Base-by-base conservation (phyloP, 2,888 invertebrate species). In the Andrena bucephala region DNA sequence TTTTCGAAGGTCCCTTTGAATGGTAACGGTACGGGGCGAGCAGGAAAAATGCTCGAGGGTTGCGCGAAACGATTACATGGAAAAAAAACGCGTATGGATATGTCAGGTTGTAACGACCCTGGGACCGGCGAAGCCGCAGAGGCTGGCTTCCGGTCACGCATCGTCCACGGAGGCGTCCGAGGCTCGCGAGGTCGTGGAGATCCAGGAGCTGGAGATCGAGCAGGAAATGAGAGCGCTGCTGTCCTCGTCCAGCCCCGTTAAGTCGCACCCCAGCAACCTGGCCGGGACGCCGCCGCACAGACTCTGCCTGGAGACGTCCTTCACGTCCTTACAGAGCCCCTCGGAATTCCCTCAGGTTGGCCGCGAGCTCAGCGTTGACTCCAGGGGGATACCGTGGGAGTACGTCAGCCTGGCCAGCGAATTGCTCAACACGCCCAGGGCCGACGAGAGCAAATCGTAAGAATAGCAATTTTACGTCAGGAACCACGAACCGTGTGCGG, bases 111-210 rank as follows among this genome's bases (percentile, higher is more conserved):
- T 97, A 96, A 96, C 96, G 85, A 96, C 97, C 90, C 95, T 96
- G 93, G 97, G 97, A 67, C 97, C 97, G 84, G 96, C 96, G 82
- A 97, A 97, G 94, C 97, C 97, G 13, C 96, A 96, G 92, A 95
- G 97, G 65, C 91, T 94, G 63, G 93, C 94, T 36, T 92, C 92
- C 75, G 92, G 91, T 67, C 91, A 91, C 10, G 85, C 89, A 36
- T 93, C 93, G 48, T 91, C 92, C 48, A 90, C 91, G 52, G 92
- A 92, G 84, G 90, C 90, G 50, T 92, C 91, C 31, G 89, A 91
- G 77, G 89, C 85, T 27, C 91, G 90, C 50, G 91, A 92, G 72
- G 77, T 81, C 69, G 87, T 88, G 73, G 91, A 92, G 65, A 81
- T 89, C 31, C 91, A 92, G 86, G 91, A 93, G 86, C 77, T 92